Conservation (phyloP, 2,888 invertebrate species). For the Melanostoma mellinum region DNA sequence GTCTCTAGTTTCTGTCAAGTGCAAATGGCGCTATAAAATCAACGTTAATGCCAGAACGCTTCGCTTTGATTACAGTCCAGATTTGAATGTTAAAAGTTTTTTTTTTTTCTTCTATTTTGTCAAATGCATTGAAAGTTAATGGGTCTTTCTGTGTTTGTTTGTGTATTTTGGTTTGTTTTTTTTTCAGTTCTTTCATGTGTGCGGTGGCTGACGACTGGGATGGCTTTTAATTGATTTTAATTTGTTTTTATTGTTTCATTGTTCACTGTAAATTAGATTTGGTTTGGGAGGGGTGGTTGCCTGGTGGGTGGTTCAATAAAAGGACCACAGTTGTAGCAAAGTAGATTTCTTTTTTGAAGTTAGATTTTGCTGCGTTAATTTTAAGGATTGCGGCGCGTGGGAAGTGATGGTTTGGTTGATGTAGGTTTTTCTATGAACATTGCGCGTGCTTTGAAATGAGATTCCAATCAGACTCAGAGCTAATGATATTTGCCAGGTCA, state of each 20-base stretch:
- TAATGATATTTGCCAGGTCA: no score
- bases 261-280: conserved; percentile 61
- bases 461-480: no score
- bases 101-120: conserved; percentile 43
- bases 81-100: conserved; percentile 65
- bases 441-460: no score
- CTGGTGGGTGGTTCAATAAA: no score
- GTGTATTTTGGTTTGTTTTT: not conserved
- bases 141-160: conserved; percentile 12
- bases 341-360: no score
- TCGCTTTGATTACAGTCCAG: conserved; percentile 61
- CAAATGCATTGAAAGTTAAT: conserved; percentile 67
- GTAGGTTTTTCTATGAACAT: no score
- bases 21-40: conserved; percentile 54
- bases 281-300: conserved; percentile 3
- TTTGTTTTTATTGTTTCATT: conserved; percentile 69
- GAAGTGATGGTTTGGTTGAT: no score
- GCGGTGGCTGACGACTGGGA: not conserved
- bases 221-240: conserved; percentile 68
- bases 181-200: conserved; percentile 5
- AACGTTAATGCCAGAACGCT: conserved; percentile 54
- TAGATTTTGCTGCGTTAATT: no score
- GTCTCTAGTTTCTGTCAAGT: conserved; percentile 25
- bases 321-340: no score
- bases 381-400: no score